Evolutionary conservation across 35 echinoderm and acorn worm genomes (phyloP).

Genomic region (Apostichopus parvimensis): DNA sequence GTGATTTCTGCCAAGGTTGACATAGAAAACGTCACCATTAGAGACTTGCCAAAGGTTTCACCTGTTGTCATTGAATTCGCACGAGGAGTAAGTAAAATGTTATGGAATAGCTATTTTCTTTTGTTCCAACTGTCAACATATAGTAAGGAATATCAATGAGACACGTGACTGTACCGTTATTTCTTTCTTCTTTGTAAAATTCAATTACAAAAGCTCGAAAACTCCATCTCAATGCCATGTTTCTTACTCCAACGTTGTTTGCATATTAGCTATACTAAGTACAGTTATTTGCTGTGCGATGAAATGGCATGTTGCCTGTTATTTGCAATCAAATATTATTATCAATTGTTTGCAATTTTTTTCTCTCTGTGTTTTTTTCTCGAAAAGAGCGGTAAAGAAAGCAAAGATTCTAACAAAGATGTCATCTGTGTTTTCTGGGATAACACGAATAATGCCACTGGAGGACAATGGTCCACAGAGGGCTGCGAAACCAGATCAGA

Average conservation of each 20-base stretch:
- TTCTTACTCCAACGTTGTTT: too few species aligned
- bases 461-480: slow-evolving; percentile 19
- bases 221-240: too few species aligned
- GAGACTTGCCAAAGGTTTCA: not conserved
- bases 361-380: not conserved
- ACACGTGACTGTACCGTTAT: not conserved
- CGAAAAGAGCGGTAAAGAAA: not conserved
- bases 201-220: not conserved
- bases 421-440: slow-evolving; percentile 16
- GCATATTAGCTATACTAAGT: too few species aligned
- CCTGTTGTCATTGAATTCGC: not conserved
- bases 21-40: slow-evolving; percentile 8
- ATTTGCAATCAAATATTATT: not conserved
- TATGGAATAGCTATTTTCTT: not conserved
- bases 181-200: not conserved
- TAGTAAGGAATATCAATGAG: not conserved
- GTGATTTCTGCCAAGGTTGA: slow-evolving; percentile 24
- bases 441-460: not conserved
- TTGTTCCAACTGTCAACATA: not conserved
- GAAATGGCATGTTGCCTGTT: too few species aligned
- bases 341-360: not conserved
- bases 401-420: too few species aligned
- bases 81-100: not conserved
- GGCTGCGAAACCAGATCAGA: not conserved
- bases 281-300: too few species aligned